These are phyloP conservation scores for Catamblyrhynchus diadema DNA, from an alignment of 2,797 vertebrate genomes.

Conservation along the genomic window DNA sequence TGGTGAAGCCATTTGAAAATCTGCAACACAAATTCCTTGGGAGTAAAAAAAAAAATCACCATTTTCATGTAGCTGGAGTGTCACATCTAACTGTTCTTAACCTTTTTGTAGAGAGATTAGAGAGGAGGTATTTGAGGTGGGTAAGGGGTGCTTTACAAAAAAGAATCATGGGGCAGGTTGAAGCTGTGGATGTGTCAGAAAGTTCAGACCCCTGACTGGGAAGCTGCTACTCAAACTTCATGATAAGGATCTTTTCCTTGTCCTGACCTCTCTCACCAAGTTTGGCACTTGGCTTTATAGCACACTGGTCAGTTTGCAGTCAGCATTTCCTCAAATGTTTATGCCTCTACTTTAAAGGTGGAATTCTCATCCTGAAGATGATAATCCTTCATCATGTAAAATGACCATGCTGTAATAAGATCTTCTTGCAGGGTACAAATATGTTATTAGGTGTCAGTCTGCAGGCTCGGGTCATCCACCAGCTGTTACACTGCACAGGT, in stretches of 20 bases:
- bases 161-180: not conserved
- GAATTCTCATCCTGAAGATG: conserved; percentile 50
- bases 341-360: conserved; percentile 26
- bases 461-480: conserved; percentile 57
- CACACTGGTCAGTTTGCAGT: not conserved
- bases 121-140: not conserved
- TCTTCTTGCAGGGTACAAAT: conserved; percentile 63
- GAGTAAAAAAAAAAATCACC: not conserved
- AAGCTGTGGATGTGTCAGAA: not conserved
- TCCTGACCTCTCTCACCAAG: not conserved
- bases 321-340: not conserved
- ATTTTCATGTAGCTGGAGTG: not conserved
- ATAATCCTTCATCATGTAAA: conserved; percentile 62
- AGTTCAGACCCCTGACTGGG: not conserved
- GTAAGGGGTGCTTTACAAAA: not conserved
- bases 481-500: conserved; percentile 69
- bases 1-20: not conserved
- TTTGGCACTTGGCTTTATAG: not conserved
- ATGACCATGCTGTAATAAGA: conserved; percentile 68
- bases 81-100: not conserved
- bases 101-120: not conserved
- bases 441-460: conserved; percentile 65
- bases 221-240: not conserved
- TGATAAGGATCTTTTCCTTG: not conserved
- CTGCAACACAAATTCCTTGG: not conserved